Base-by-base conservation (phyloP, 1,140 invertebrate species). In the Lordiphosa mommai region DNA sequence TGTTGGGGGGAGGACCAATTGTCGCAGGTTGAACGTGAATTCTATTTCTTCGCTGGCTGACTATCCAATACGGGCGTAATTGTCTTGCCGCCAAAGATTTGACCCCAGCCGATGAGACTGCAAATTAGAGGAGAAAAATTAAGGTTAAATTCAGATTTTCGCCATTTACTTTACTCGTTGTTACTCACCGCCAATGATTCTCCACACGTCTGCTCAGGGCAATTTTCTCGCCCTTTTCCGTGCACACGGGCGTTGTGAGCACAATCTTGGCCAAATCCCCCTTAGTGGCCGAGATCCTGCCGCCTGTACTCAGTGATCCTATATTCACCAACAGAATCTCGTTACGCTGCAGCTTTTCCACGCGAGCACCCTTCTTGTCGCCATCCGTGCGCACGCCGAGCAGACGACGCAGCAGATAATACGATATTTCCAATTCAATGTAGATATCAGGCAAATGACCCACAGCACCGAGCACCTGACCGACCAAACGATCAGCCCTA, bases 221-320 rank as follows among this genome's bases (percentile, higher is more conserved):
- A 84, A 99, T 99, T 89, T 99, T 99, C 89, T 99, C 98, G 50
- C 96, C 97, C 60, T 99, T 94, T 90, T 99, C 98, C 17, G 98
- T 99, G 88, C 99, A 99, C 0, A 99, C 99, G 2, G 99, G 99
- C 90, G 95, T 98, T 9, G 97, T 99, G 16, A 99, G 91, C 33
- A 95, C 94, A 57, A 99, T 99, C 90, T 99, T 99, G 2, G 98
- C 98, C 88, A 99, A 94, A 94, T 99, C 98, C 72, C 94, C 96
- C 88, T 96, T 99, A 0, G 99, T 98, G 16, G 98, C 98, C 17
- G 97, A 91, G 1, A 99, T 98, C 72, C 97, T 92, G 3, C 98
- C 98, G 38, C 99, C 99, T 14, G 98, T 99, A 61, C 98, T 99
- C 38, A 99, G 90, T 0, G 98, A 99, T 5, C 99, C 99, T 89